Conservation (phyloP, 1,140 invertebrate species). For the Stegodyphus mimosarum region DNA sequence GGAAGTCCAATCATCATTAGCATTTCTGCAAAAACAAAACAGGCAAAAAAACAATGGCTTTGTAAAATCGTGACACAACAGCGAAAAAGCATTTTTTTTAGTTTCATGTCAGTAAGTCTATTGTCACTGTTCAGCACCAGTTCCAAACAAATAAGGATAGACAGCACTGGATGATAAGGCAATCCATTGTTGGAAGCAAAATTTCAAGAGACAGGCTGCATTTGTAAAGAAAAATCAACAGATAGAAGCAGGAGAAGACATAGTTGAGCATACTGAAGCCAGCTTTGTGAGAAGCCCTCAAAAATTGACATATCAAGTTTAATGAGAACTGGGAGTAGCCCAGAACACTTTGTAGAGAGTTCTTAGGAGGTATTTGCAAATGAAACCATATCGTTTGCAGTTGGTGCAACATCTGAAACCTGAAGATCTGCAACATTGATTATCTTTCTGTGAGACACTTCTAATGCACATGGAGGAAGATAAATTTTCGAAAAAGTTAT, state of each 20-base stretch:
- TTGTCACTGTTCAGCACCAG: too few relatives aligned
- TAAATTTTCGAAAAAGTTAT: slow-evolving; percentile 1
- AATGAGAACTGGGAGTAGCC: not conserved
- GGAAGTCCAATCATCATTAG: too few relatives aligned
- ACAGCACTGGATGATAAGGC: too few relatives aligned
- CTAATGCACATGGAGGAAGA: not conserved
- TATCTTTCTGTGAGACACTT: not conserved
- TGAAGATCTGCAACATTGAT: not conserved
- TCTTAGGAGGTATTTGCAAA: not conserved
- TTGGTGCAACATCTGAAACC: not conserved
- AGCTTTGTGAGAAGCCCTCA: not conserved
- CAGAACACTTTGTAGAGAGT: not conserved
- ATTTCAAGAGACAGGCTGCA: not conserved
- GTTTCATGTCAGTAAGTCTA: too few relatives aligned
- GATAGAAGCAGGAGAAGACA: not conserved
- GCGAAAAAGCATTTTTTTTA: too few relatives aligned
- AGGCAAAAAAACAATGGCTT: too few relatives aligned
- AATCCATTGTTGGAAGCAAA: not conserved
- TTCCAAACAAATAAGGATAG: too few relatives aligned
- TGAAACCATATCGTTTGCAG: not conserved
- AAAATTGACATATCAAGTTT: not conserved
- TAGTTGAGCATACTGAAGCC: not conserved
- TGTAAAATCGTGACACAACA: too few relatives aligned
- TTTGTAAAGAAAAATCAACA: not conserved
- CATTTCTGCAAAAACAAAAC: too few relatives aligned